Percentiles rank a stretch among this genome's conserved stretches.
phyloP scores from a whole-genome alignment of 2,888 invertebrate genomes.

The Platycheirus albimanus region DNA sequence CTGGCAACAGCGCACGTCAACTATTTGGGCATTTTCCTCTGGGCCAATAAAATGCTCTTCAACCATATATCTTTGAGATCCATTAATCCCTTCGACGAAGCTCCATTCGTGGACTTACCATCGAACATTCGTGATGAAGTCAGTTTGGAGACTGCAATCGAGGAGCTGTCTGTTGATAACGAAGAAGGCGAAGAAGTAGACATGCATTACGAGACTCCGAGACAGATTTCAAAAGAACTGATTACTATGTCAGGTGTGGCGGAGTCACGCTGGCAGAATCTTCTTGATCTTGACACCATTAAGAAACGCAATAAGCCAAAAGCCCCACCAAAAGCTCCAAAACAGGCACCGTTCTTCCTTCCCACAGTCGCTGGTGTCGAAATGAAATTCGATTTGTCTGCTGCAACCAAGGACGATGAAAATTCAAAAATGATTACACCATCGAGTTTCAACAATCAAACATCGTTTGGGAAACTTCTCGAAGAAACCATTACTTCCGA shows the following conservation, averaged over 20 bases:
- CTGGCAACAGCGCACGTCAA: constrained; percentile 95
- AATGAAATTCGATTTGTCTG: constrained; percentile 89
- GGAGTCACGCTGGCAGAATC: constrained; percentile 95
- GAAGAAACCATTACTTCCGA: constrained; percentile 81
- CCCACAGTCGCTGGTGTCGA: constrained; percentile 94
- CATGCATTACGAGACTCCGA: constrained; percentile 80
- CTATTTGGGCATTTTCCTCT: constrained; percentile 94
- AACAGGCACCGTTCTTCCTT: constrained; percentile 97
- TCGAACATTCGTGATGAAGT: constrained; percentile 78
- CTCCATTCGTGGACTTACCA: constrained; percentile 84
- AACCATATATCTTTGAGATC: constrained; percentile 91
- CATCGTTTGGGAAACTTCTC: constrained; percentile 87
- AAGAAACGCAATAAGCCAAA: constrained; percentile 95
- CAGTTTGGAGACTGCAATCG: constrained; percentile 79
- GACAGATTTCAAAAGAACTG: constrained; percentile 85
- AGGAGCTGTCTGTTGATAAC: constrained; percentile 79
- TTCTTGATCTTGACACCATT: constrained; percentile 93
- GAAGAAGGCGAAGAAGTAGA: constrained; percentile 81
- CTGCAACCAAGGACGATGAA: constrained; percentile 79
- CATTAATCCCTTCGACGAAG: constrained; percentile 84
- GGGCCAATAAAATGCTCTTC: constrained; percentile 95
- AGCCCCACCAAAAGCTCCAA: constrained; percentile 90
- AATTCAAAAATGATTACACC: constrained; percentile 85
- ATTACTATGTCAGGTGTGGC: constrained; percentile 94
- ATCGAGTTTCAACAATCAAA: constrained; percentile 86